Conservation (phyloP, 1,140 invertebrate genomes). For the Megalonaias nervosa region DNA sequence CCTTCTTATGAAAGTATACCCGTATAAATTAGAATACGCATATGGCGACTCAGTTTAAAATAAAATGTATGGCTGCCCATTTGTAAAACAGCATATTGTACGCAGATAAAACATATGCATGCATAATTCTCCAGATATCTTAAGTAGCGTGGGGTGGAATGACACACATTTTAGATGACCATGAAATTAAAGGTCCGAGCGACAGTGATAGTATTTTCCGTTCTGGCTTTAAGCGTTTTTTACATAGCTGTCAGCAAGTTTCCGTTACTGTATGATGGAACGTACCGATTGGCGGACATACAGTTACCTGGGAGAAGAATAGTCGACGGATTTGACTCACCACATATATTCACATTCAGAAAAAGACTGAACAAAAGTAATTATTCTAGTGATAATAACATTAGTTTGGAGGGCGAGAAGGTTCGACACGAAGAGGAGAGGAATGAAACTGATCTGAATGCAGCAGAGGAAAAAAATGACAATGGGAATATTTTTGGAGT, state of each 20-base stretch:
- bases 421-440: slow-evolving; percentile 33
- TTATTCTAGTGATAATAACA: slow-evolving; percentile 30
- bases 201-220: slow-evolving; percentile 17
- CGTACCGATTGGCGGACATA: background rate
- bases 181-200: slow-evolving; percentile 35
- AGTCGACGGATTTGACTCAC: slow-evolving; percentile 7
- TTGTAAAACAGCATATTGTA: too few relatives aligned
- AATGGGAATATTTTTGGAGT: slow-evolving; percentile 24
- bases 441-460: slow-evolving; percentile 20
- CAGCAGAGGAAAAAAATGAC: slow-evolving; percentile 30
- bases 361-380: slow-evolving; percentile 39
- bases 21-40: too few relatives aligned
- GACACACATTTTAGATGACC: slow-evolving; percentile 3
- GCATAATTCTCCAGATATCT: too few relatives aligned
- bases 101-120: too few relatives aligned
- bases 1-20: too few relatives aligned
- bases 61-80: too few relatives aligned
- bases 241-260: slow-evolving; percentile 21
- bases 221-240: slow-evolving; percentile 28
- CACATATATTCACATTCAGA: slow-evolving; percentile 34
- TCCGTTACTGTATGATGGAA: slow-evolving; percentile 17
- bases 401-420: slow-evolving; percentile 20
- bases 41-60: too few relatives aligned
- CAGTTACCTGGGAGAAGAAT: background rate
- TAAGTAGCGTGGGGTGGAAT: too few relatives aligned